Evolutionary conservation across 1,140 invertebrate species (phyloP), one percentile per base, ranked within the genome.

Genomic region (Spodoptera frugiperda): DNA sequence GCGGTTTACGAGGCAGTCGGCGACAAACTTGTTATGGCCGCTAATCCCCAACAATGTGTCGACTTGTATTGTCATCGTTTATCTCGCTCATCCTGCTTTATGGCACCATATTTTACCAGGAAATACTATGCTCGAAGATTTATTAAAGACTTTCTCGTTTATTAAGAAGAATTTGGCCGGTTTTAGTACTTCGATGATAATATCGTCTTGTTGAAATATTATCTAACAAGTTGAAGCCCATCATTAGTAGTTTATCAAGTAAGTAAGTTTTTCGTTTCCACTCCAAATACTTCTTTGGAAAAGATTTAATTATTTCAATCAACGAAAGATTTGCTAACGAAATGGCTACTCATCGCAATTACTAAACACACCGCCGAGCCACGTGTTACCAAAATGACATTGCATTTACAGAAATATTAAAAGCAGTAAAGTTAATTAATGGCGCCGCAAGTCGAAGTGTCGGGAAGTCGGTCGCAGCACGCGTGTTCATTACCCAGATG

Each of bases 401-500:
- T 11, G 9, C 33, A 61, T 25, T 55, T 55, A 44, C 14, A n/a
- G 8, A 61, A 17, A 39, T 39, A 39, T 10, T 15, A 21, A 10
- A 48, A 46, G 44, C 19, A 14, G 30, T 48, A 21, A 17, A 48
- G 17, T 48, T 21, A 65, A 48, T 65, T 48, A 65, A 65, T 19
- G 12, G 17, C 4, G 10, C 11, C 39, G 4, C 39, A 49, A 48
- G 44, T 48, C 5, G 57, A n/a, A 59, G 25, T 59, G 9, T 54
- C 2, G 17, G 57, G 3, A 33, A 61, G 44, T 48, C 15, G 19
- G 11, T 49, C 8, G 10, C 44, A 25, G 61, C 61, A 21, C 48
- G 46, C 46, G 70, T 59, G 53, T 73, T 48, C 70, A 73, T 73
- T 73, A 73, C 70, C 33, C 17, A 44, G 54, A 73, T 73, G 70